These are phyloP conservation scores for Archilochus colubris DNA, from an alignment of 2,113 vertebrate genomes.

Conservation along the genomic window DNA sequence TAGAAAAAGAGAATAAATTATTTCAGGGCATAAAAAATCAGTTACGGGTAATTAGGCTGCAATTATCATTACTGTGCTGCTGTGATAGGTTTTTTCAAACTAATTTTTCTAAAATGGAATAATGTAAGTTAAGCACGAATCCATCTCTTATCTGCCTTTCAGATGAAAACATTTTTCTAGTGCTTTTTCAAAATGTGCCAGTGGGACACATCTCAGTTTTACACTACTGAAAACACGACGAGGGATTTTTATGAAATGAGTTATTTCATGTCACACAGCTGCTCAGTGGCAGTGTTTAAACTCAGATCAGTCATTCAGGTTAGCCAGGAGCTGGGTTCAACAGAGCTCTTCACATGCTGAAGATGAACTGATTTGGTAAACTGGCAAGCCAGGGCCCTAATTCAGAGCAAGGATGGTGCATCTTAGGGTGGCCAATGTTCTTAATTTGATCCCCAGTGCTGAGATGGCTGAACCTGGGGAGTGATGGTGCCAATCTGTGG, in stretches of 20 bases:
- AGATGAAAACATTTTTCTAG: slow-evolving; percentile 40
- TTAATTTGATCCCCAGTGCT: background rate
- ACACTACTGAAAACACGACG: background rate
- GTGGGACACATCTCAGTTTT: background rate
- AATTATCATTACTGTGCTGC: slow-evolving; percentile 58
- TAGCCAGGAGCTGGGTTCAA: background rate
- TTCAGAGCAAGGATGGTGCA: background rate
- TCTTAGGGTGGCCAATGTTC: background rate
- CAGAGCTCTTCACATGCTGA: background rate
- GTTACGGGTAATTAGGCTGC: slow-evolving; percentile 57
- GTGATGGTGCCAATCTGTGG: too few species aligned
- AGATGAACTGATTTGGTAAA: background rate
- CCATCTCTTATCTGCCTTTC: slow-evolving; percentile 33
- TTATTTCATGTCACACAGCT: background rate
- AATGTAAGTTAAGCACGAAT: slow-evolving; percentile 17
- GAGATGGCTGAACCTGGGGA: background rate
- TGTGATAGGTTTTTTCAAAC: background rate
- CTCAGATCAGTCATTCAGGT: accelerated
- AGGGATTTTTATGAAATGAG: background rate
- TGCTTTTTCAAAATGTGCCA: slow-evolving; percentile 33
- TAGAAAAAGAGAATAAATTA: slow-evolving; percentile 56
- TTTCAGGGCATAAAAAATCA: slow-evolving; percentile 54
- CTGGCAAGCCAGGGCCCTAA: background rate
- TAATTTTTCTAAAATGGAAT: slow-evolving; percentile 37
- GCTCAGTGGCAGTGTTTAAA: background rate